Conservation (phyloP, 2,797 vertebrate genomes). For the Labeo calbasu region DNA sequence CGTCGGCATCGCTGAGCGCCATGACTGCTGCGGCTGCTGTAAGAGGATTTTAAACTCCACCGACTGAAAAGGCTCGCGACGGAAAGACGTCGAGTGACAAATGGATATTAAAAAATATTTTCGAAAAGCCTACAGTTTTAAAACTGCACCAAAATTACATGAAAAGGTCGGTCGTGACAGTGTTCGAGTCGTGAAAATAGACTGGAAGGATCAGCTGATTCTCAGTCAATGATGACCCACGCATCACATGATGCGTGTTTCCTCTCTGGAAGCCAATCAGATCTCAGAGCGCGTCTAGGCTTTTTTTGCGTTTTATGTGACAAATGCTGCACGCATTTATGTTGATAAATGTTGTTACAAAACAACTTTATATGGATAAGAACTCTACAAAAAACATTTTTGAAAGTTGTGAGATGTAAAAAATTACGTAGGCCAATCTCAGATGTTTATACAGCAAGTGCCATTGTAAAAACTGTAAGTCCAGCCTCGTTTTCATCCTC, state of each 20-base stretch:
- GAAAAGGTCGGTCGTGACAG: slow-evolving; percentile 32
- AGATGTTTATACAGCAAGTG: not conserved
- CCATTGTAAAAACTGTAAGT: not conserved
- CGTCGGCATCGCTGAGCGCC: slow-evolving; percentile 98
- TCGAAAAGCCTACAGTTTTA: not conserved
- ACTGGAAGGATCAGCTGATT: slow-evolving; percentile 76
- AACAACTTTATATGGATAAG: not conserved
- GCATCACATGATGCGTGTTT: slow-evolving; percentile 78
- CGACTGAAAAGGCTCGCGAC: not conserved
- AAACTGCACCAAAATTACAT: not conserved
- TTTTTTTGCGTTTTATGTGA: not conserved
- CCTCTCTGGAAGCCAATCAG: slow-evolving; percentile 65
- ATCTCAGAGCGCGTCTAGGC: slow-evolving; percentile 30
- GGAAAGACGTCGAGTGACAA: not conserved
- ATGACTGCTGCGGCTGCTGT: slow-evolving; percentile 72
- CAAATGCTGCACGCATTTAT: too few species aligned
- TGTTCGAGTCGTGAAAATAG: slow-evolving; percentile 71
- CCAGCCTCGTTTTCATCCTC: not conserved
- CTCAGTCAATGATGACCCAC: slow-evolving; percentile 32
- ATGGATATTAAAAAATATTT: not conserved
- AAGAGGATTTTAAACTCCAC: slow-evolving; percentile 27
- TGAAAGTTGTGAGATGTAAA: too few species aligned
- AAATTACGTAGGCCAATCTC: too few species aligned
- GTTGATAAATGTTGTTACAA: not conserved
- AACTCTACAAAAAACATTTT: not conserved